These are phyloP conservation scores for Cryptops parisi DNA, from an alignment of 2,888 invertebrate genomes.

Conservation along the genomic window DNA sequence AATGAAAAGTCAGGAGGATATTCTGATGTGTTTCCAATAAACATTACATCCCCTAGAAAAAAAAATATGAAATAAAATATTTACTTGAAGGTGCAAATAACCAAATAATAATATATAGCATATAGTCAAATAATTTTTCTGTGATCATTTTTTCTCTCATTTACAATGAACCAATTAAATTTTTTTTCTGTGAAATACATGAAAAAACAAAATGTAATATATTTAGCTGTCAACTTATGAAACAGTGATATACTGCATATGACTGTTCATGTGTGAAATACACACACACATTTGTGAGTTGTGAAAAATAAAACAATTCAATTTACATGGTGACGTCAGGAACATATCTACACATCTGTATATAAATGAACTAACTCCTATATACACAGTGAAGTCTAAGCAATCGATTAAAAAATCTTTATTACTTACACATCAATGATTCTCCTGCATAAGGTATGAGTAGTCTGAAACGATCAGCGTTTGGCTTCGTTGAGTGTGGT, in stretches of 20 bases:
- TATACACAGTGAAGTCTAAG: not conserved
- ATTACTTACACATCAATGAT: constrained; percentile 37
- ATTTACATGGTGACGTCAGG: too few species aligned
- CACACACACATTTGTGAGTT: too few species aligned
- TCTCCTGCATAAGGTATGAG: constrained; percentile 54
- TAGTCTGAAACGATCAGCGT: constrained; percentile 43
- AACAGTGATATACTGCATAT: too few species aligned
- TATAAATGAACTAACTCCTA: not conserved
- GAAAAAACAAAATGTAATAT: too few species aligned
- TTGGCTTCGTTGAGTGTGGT: not conserved
- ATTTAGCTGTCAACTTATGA: too few species aligned
- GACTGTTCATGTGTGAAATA: too few species aligned
- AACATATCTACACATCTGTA: not conserved
- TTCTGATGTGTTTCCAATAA: constrained; percentile 46
- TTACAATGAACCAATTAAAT: not conserved
- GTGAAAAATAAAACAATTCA: too few species aligned
- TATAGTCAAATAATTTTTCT: not conserved
- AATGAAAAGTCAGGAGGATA: constrained; percentile 61
- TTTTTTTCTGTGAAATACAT: too few species aligned
- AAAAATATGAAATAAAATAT: too few species aligned
- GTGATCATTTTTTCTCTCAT: not conserved
- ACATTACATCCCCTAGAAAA: constrained; percentile 47
- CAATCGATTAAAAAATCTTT: not conserved
- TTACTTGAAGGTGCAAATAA: too few species aligned
- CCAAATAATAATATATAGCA: too few species aligned